A percentile compares a stretch with the other conserved stretches of the same genome.
Evolutionary conservation across 2,113 vertebrate species (phyloP).

Genomic region (Nothocercus nigrocapillus): DNA sequence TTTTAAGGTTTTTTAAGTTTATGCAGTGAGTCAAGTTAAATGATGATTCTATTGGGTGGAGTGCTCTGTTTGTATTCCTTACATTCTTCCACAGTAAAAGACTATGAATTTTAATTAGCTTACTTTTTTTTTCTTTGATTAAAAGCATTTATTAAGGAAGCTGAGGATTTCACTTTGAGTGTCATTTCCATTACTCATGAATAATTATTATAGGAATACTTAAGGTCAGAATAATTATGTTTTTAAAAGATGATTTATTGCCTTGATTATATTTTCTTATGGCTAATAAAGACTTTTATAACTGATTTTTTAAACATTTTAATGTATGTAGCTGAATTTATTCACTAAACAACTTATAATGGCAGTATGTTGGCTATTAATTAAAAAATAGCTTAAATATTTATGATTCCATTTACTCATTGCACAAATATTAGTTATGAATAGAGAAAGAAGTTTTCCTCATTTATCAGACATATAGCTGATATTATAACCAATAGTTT

Average conservation of each 20-base stretch:
- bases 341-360: not conserved
- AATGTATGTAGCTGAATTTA: not conserved
- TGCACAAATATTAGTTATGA: not conserved
- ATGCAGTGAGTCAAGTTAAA: not conserved
- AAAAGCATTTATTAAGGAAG: not conserved
- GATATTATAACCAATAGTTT: not conserved
- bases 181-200: not conserved
- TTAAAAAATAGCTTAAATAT: not conserved
- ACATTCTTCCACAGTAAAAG: not conserved
- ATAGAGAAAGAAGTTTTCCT: not conserved
- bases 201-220: not conserved
- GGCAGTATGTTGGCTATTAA: not conserved
- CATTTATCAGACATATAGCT: not conserved
- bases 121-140: conserved; percentile 1
- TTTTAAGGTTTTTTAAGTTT: not conserved
- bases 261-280: not conserved
- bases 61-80: not conserved
- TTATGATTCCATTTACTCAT: not conserved
- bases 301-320: not conserved
- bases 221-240: not conserved
- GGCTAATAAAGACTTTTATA: not conserved
- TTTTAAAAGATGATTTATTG: not conserved
- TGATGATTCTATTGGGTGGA: not conserved
- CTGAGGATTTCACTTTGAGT: not conserved
- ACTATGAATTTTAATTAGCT: not conserved